phyloP scores from a whole-genome alignment of 2,797 vertebrate species.

The Rhodeus uyekii region DNA sequence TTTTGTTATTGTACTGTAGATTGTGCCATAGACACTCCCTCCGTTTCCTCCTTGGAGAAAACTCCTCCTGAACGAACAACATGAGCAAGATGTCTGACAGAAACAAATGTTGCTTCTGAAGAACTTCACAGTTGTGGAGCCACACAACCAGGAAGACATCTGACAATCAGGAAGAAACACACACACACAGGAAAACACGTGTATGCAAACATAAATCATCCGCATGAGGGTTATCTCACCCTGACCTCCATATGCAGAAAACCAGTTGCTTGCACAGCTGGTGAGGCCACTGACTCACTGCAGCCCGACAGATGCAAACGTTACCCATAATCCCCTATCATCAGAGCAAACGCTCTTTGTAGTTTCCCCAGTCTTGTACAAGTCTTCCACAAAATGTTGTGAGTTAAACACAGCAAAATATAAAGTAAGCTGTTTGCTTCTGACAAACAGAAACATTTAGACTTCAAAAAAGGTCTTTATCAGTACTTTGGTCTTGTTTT shows the following conservation, averaged over 20 bases:
- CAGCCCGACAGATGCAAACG: slow-evolving; percentile 28
- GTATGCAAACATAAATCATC: slow-evolving; percentile 41
- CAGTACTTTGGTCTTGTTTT: not conserved
- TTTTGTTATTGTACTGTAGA: not conserved
- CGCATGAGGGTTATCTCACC: slow-evolving; percentile 13
- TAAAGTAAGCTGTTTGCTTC: not conserved
- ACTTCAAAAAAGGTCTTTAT: not conserved
- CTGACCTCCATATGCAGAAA: slow-evolving; percentile 28
- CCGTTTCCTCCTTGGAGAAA: not conserved
- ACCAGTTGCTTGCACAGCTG: slow-evolving; percentile 47
- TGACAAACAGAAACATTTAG: slow-evolving; percentile 33
- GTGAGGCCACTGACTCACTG: slow-evolving; percentile 40
- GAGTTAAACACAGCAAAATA: not conserved
- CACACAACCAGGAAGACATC: slow-evolving; percentile 36
- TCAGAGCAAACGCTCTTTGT: slow-evolving; percentile 19
- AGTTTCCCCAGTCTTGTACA: not conserved
- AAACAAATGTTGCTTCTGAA: slow-evolving; percentile 39
- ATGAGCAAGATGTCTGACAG: slow-evolving; percentile 38
- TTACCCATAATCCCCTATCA: slow-evolving; percentile 36
- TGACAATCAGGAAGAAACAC: slow-evolving; percentile 34
- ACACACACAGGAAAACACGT: slow-evolving; percentile 39
- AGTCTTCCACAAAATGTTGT: not conserved
- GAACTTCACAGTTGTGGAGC: slow-evolving; percentile 6
- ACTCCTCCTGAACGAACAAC: not conserved
- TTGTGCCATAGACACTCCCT: slow-evolving; percentile 1